phyloP scores from a whole-genome alignment of 2,797 vertebrate species.

The Falco novaeseelandiae region DNA sequence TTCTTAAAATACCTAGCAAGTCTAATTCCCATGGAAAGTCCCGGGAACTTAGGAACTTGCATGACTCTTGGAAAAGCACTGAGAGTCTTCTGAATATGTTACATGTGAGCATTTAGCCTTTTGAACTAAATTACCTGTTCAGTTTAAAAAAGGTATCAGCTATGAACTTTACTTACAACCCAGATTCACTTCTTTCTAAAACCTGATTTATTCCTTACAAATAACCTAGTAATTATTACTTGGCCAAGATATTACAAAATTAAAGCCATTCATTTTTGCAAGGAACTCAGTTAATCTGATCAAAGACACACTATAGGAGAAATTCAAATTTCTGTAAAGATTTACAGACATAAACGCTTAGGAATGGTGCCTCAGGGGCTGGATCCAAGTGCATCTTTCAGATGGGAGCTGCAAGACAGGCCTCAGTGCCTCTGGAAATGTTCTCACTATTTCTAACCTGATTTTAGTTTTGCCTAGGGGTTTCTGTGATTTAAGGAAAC shows the following conservation, averaged over 20 bases:
- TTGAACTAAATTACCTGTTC: background rate
- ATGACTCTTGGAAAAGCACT: background rate
- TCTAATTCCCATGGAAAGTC: background rate
- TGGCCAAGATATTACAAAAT: background rate
- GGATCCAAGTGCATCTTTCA: background rate
- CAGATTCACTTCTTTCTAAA: background rate
- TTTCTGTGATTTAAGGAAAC: background rate
- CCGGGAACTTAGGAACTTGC: background rate
- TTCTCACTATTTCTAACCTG: background rate
- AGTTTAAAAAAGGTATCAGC: background rate
- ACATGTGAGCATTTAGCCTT: background rate
- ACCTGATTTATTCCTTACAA: background rate
- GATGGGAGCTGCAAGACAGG: background rate
- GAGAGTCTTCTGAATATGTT: background rate
- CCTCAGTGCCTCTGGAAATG: background rate
- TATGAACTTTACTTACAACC: background rate
- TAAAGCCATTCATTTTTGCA: background rate
- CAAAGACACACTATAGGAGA: background rate
- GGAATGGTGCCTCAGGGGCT: background rate
- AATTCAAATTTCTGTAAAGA: background rate
- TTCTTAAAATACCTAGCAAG: background rate
- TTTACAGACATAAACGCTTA: rapidly evolving
- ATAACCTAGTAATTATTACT: background rate
- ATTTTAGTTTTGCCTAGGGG: background rate
- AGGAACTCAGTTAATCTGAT: background rate